phyloP scores from a whole-genome alignment of 2,113 vertebrate genomes.

The Ophthalmolycus amberensis region DNA sequence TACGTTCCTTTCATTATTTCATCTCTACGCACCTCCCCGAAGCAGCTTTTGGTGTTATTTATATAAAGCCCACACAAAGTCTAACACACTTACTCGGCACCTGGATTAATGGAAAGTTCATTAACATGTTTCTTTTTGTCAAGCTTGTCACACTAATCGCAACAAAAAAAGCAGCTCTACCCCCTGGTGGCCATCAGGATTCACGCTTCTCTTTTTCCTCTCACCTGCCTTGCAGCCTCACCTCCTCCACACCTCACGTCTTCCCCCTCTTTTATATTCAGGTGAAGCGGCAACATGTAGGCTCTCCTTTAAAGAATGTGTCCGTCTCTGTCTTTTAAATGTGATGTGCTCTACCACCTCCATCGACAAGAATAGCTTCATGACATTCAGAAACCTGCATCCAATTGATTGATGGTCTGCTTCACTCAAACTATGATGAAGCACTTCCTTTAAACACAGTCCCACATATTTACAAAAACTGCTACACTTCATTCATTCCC shows the following conservation, averaged over 20 bases:
- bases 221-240: background rate
- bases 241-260: background rate
- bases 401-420: slow-evolving; percentile 38
- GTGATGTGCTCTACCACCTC: slow-evolving; percentile 47
- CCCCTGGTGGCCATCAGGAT: background rate
- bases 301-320: slow-evolving; percentile 18
- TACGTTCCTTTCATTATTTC: background rate
- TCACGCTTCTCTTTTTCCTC: background rate
- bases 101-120: background rate
- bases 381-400: slow-evolving; percentile 47
- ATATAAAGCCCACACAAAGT: background rate
- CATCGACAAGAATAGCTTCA: slow-evolving; percentile 20
- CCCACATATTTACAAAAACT: background rate
- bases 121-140: background rate
- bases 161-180: background rate
- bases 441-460: slow-evolving; percentile 20
- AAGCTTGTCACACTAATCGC: background rate
- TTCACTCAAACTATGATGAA: slow-evolving; percentile 46
- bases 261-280: slow-evolving; percentile 19
- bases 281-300: slow-evolving; percentile 6
- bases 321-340: slow-evolving; percentile 41
- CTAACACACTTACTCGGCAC: background rate
- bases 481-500: background rate
- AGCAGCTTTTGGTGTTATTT: background rate
- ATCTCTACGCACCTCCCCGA: background rate